Percentiles rank a stretch among this genome's conserved stretches.
Conservation (phyloP, 2,888 invertebrate species). For the Megamerina dolium region DNA sequence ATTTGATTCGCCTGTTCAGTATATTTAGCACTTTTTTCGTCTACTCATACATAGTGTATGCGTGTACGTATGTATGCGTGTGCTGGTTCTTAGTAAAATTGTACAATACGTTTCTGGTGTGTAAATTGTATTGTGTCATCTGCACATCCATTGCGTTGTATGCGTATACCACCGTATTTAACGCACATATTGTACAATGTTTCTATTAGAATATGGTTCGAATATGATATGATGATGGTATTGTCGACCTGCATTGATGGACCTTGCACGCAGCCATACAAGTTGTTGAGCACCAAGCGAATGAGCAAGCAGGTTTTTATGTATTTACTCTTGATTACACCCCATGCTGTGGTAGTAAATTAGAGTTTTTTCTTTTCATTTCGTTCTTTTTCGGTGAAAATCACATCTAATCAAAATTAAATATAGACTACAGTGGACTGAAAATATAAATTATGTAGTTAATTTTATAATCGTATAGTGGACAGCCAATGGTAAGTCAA, state of each 20-base stretch:
- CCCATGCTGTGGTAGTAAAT: constrained; percentile 12
- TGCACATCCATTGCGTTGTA: no score
- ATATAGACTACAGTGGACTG: constrained; percentile 25
- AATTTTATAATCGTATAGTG: no score
- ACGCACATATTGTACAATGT: constrained; percentile 33
- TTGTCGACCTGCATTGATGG: constrained; percentile 15
- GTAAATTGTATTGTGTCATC: constrained; percentile 34
- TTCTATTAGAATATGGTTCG: constrained; percentile 15
- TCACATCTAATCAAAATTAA: constrained; percentile 32
- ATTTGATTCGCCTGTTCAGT: no score
- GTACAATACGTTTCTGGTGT: constrained; percentile 46
- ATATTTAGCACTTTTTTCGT: no score
- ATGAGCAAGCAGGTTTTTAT: constrained; percentile 26
- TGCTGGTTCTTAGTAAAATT: no score
- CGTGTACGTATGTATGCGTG: no score
- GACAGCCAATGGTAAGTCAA: no score
- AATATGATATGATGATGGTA: not conserved
- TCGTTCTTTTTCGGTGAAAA: constrained; percentile 5
- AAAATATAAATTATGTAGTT: no score
- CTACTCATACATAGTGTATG: no score
- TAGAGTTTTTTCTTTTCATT: constrained; percentile 7
- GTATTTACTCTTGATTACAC: constrained; percentile 15
- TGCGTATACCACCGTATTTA: constrained; percentile 27
- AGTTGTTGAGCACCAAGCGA: no score
- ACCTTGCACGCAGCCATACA: no score